A percentile compares a stretch with the other conserved stretches of the same genome.
Conservation (phyloP, 92 coral and sea anemone genomes). For the Virgularia gustaviana region DNA sequence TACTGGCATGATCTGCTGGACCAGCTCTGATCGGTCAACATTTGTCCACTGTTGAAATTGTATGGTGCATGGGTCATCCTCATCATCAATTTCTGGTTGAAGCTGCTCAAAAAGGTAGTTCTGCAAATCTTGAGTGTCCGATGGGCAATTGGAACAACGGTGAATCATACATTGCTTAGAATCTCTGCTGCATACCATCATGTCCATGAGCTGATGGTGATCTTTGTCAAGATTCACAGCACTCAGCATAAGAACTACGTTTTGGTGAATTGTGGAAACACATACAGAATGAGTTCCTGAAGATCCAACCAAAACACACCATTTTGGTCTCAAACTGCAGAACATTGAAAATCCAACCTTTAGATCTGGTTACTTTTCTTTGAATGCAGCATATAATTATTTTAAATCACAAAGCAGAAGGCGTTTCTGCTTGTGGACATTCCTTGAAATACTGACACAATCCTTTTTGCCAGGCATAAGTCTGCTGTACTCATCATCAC, state of each 20-base stretch:
- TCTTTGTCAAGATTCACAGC: conserved; percentile 42
- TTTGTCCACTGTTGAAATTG: conserved; percentile 35
- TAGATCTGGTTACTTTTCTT: conserved; percentile 24
- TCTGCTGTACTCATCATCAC: conserved; percentile 41
- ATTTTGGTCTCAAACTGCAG: too few relatives aligned
- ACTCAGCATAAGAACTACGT: conserved; percentile 39
- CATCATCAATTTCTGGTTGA: not conserved
- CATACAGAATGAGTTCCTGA: conserved; percentile 51
- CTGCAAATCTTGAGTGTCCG: conserved; percentile 36
- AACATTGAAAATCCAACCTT: conserved; percentile 43
- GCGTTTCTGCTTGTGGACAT: conserved; percentile 31
- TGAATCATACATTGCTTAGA: conserved; percentile 45
- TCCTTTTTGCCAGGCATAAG: conserved; percentile 48
- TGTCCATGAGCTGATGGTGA: conserved; percentile 49
- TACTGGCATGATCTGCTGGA: conserved; percentile 17
- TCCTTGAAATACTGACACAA: conserved; percentile 39
- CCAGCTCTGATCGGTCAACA: conserved; percentile 30
- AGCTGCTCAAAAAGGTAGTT: conserved; percentile 28
- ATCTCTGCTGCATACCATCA: conserved; percentile 36
- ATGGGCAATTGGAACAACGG: conserved; percentile 43
- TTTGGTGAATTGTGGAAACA: conserved; percentile 45
- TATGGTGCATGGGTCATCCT: not conserved
- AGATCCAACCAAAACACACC: conserved; percentile 51
- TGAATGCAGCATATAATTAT: conserved; percentile 39
- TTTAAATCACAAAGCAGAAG: conserved; percentile 33